Percentiles rank a stretch among this genome's conserved stretches.
Conservation (phyloP, 2,888 invertebrate genomes). For the Ophion ventricosus region DNA sequence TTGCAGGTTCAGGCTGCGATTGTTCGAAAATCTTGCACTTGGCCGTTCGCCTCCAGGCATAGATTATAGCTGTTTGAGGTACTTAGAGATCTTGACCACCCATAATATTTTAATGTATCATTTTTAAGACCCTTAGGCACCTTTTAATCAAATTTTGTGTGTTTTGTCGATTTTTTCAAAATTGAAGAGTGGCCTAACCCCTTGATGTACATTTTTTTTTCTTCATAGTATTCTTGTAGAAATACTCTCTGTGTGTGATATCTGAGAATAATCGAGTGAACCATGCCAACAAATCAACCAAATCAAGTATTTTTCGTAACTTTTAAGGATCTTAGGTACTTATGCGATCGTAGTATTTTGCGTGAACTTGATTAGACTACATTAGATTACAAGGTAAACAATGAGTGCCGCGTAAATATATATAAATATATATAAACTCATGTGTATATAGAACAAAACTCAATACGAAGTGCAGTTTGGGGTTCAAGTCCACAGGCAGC, state of each 20-base stretch:
- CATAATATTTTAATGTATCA: too few species aligned
- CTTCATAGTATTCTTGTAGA: constrained; percentile 4
- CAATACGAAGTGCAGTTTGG: background rate
- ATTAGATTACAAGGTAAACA: constrained; percentile 14
- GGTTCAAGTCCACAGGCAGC: constrained; percentile 43
- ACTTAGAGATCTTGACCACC: too few species aligned
- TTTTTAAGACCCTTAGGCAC: too few species aligned
- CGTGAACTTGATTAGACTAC: constrained; percentile 44
- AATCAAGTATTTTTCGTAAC: constrained; percentile 52
- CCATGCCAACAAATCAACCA: constrained; percentile 55
- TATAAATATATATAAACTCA: background rate
- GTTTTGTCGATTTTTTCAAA: too few species aligned
- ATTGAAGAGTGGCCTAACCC: too few species aligned
- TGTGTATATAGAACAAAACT: too few species aligned
- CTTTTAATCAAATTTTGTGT: too few species aligned
- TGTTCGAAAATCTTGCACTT: too few species aligned
- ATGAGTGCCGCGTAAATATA: background rate
- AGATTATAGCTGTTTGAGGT: too few species aligned
- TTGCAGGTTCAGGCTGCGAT: too few species aligned
- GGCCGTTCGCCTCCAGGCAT: too few species aligned
- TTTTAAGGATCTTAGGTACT: constrained; percentile 31
- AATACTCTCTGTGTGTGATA: constrained; percentile 29
- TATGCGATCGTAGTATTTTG: constrained; percentile 45
- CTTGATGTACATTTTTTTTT: background rate
- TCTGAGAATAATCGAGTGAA: constrained; percentile 17